Conservation (phyloP, 92 coral and sea anemone genomes). For the Umimayanthus kanabou region DNA sequence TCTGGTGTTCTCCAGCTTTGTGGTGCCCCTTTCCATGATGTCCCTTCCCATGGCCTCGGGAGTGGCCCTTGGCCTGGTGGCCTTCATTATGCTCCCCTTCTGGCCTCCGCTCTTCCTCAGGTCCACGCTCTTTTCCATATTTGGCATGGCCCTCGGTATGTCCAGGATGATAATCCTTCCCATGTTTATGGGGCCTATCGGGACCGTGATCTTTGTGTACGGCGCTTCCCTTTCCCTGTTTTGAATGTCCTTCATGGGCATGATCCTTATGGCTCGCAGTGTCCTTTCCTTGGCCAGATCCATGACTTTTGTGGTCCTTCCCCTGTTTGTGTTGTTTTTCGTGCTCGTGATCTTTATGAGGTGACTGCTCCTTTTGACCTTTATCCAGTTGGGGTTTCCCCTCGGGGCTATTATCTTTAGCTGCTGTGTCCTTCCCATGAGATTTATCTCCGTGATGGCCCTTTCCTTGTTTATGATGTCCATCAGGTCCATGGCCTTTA, state of each 20-base stretch:
- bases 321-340: constrained; percentile 23
- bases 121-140: constrained; percentile 12
- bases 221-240: constrained; percentile 26
- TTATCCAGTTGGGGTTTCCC: constrained; percentile 9
- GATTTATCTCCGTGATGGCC: constrained; percentile 38
- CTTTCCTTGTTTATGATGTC: constrained; percentile 29
- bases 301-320: constrained; percentile 34
- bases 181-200: constrained; percentile 36
- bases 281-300: constrained; percentile 34
- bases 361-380: constrained; percentile 38
- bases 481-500: constrained; percentile 43
- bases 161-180: constrained; percentile 21
- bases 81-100: constrained; percentile 38
- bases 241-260: constrained; percentile 18
- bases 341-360: constrained; percentile 31
- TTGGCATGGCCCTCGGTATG: constrained; percentile 18
- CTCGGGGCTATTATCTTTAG: not conserved
- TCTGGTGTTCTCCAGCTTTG: constrained; percentile 29
- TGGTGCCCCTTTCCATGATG: constrained; percentile 37
- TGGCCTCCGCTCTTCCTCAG: constrained; percentile 4
- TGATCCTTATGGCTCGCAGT: constrained; percentile 4
- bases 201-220: constrained; percentile 24
- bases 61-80: constrained; percentile 29
- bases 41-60: constrained; percentile 26
- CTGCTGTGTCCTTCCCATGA: constrained; percentile 30